A percentile compares a stretch with the other conserved stretches of the same genome.
phyloP scores from a whole-genome alignment of 2,797 vertebrate genomes.

The Malurus leucopterus region DNA sequence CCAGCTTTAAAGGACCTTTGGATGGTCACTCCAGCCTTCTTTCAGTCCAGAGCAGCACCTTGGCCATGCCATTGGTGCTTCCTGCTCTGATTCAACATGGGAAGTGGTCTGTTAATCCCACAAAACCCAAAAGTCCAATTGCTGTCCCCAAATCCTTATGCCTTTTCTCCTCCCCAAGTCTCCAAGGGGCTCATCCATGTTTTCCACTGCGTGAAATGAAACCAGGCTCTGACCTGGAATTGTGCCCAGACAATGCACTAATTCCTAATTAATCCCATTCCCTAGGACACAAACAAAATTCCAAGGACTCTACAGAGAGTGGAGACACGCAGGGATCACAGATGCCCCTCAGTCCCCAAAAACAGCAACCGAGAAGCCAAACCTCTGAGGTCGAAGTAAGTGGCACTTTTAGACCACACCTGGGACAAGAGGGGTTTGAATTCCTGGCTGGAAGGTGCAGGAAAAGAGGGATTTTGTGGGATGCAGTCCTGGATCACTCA shows the following conservation, averaged over 20 bases:
- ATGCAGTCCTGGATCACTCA: conserved; percentile 47
- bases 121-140: neutral
- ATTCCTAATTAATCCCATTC: neutral
- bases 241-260: neutral
- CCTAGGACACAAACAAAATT: neutral
- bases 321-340: neutral
- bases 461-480: neutral
- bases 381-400: neutral
- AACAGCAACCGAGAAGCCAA: neutral
- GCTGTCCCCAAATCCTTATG: neutral
- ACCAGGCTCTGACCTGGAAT: neutral
- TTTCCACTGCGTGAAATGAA: neutral
- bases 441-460: neutral
- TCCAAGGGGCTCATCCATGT: neutral
- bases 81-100: accelerated
- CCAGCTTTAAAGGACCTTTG: neutral
- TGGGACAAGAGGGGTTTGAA: neutral
- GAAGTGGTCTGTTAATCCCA: neutral
- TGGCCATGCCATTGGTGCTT: neutral
- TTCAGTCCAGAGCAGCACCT: neutral
- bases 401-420: accelerated
- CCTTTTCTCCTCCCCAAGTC: neutral
- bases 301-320: neutral
- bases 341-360: neutral
- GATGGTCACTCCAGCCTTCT: neutral